Evolutionary conservation across 2,888 invertebrate species (phyloP).

Genomic region (Dendrolimus pini): DNA sequence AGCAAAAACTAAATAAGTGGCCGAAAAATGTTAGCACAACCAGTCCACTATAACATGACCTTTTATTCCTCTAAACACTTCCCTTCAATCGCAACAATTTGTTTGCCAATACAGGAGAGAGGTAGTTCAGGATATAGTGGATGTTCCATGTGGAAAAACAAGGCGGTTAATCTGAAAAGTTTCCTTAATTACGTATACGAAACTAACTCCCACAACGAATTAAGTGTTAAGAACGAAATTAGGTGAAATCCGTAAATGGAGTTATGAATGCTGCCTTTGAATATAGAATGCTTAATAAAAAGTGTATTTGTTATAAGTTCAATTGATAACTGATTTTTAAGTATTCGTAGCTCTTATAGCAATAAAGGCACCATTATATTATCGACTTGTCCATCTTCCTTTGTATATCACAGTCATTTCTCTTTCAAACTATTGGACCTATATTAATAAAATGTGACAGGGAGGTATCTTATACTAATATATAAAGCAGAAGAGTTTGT

Average conservation of each 20-base stretch:
- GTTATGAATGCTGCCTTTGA: constrained; percentile 39
- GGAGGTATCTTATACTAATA: too few species aligned
- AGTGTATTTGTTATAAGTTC: too few species aligned
- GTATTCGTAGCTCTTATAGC: too few species aligned
- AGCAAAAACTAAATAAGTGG: constrained; percentile 69
- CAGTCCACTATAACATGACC: constrained; percentile 41
- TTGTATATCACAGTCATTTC: too few species aligned
- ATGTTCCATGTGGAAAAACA: constrained; percentile 56
- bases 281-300: not conserved
- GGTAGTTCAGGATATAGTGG: constrained; percentile 31
- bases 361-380: too few species aligned
- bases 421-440: too few species aligned
- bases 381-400: too few species aligned
- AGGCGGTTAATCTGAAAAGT: constrained; percentile 68
- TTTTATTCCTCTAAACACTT: constrained; percentile 10
- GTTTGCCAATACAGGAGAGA: constrained; percentile 16
- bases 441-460: too few species aligned
- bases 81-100: constrained; percentile 3
- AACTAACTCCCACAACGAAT: constrained; percentile 70
- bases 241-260: constrained; percentile 48
- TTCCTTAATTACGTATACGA: constrained; percentile 67
- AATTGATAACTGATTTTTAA: too few species aligned
- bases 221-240: constrained; percentile 51
- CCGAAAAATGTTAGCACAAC: constrained; percentile 55
- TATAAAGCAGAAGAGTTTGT: too few species aligned